These are phyloP conservation scores for Clitarchus hookeri DNA, from an alignment of 2,888 invertebrate genomes.

Conservation along the genomic window DNA sequence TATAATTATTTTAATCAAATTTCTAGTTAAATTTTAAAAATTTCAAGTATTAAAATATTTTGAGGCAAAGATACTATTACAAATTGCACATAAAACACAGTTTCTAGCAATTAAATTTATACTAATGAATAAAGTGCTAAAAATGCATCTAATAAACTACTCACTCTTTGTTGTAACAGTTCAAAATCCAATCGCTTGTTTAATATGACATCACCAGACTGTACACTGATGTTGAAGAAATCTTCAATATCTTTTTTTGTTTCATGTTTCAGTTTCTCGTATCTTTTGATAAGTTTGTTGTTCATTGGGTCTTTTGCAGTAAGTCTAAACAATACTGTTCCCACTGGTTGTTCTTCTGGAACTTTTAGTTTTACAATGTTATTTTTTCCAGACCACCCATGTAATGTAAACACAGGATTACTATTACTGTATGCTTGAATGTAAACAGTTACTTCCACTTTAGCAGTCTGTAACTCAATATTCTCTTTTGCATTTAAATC, in stretches of 20 bases:
- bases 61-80: no score
- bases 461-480: constrained; percentile 62
- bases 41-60: no score
- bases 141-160: neutral
- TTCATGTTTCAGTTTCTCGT: constrained; percentile 53
- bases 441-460: constrained; percentile 74
- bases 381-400: constrained; percentile 73
- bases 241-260: constrained; percentile 64
- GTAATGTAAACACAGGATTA: constrained; percentile 73
- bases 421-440: constrained; percentile 77
- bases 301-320: constrained; percentile 73
- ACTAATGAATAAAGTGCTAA: no score
- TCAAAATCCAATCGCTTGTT: constrained; percentile 80
- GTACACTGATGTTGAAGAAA: constrained; percentile 55
- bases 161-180: constrained; percentile 55
- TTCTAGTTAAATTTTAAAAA: no score
- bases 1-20: no score
- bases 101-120: no score
- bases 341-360: constrained; percentile 77
- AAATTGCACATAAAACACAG: no score
- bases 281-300: constrained; percentile 63
- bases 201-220: constrained; percentile 71
- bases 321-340: constrained; percentile 70
- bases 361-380: constrained; percentile 69
- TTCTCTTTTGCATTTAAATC: constrained; percentile 69